phyloP scores from a whole-genome alignment of 2,113 vertebrate species.

The Corythaeola cristata region DNA sequence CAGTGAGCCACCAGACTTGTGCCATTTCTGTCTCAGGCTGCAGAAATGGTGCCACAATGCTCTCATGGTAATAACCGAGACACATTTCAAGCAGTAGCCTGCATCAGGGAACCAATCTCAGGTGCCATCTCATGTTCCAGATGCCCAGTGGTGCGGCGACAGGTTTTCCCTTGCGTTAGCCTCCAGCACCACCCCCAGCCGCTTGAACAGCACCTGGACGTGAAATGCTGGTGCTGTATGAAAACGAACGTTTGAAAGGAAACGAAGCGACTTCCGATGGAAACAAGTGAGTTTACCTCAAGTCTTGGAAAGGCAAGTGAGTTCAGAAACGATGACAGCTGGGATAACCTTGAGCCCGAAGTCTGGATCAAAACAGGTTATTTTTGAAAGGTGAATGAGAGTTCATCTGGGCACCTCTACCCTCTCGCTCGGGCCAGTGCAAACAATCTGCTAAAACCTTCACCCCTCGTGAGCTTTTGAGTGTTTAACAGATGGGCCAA shows the following conservation, averaged over 20 bases:
- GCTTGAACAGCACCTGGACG: not conserved
- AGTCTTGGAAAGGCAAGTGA: not conserved
- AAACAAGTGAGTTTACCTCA: not conserved
- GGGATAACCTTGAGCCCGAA: not conserved
- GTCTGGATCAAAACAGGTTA: not conserved
- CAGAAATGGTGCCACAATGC: not conserved
- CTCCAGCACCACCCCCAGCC: not conserved
- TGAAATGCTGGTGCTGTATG: not conserved
- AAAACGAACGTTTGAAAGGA: not conserved
- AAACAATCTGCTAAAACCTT: not conserved
- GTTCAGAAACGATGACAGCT: not conserved
- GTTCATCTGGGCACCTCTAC: not conserved
- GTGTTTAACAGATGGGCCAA: not conserved
- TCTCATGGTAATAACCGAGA: not conserved
- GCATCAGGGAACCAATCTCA: not conserved
- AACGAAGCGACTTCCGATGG: not conserved
- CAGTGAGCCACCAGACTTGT: not conserved
- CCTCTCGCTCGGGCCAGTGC: not conserved
- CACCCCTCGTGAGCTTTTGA: rapidly evolving
- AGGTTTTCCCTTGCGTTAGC: not conserved
- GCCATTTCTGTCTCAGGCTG: not conserved
- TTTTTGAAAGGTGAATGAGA: not conserved
- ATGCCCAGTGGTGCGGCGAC: not conserved
- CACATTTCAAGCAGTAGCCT: not conserved
- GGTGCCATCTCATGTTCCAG: not conserved